A percentile compares a stretch with the other conserved stretches of the same genome.
Conservation (phyloP, 2,797 vertebrate genomes). For the Fistularia tabacaria region DNA sequence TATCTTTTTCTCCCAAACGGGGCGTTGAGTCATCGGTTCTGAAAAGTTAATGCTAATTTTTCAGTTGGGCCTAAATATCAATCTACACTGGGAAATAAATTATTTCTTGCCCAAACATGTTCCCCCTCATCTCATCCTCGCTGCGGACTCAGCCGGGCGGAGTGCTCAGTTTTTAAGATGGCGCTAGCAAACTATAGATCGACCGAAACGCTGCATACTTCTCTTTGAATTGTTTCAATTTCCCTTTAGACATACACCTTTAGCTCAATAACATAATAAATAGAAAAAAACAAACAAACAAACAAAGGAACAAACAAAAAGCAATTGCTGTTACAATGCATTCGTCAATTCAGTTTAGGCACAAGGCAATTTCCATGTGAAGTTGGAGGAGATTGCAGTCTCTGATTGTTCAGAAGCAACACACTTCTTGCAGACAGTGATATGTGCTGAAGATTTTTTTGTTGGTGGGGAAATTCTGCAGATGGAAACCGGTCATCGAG, state of each 20-base stretch:
- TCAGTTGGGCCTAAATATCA: conserved; percentile 52
- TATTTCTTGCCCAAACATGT: conserved; percentile 46
- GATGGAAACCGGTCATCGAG: conserved; percentile 73
- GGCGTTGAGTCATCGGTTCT: conserved; percentile 33
- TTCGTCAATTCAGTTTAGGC: conserved; percentile 99
- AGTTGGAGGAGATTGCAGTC: conserved; percentile 86
- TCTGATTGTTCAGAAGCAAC: conserved; percentile 99
- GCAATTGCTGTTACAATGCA: conserved; percentile 98
- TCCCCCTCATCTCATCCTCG: conserved; percentile 22
- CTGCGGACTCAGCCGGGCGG: conserved; percentile 28
- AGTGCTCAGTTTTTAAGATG: conserved; percentile 50
- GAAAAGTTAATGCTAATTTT: conserved; percentile 34
- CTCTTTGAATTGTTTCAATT: conserved; percentile 81
- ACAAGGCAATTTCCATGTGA: conserved; percentile 93
- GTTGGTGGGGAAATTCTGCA: conserved; percentile 79
- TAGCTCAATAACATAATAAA: conserved; percentile 97
- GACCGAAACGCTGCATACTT: conserved; percentile 81
- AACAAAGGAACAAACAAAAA: conserved; percentile 26
- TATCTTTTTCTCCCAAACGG: conserved; percentile 27
- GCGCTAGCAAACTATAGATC: conserved; percentile 83
- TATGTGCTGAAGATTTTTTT: conserved; percentile 76
- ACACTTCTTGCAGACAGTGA: conserved; percentile 84
- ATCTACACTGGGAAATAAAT: background rate
- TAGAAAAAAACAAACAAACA: conserved; percentile 75
- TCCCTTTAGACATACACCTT: conserved; percentile 94